Percentiles rank a stretch among this genome's conserved stretches.
Conservation (phyloP, 2,888 invertebrate species). For the Sussaba pulchella region DNA sequence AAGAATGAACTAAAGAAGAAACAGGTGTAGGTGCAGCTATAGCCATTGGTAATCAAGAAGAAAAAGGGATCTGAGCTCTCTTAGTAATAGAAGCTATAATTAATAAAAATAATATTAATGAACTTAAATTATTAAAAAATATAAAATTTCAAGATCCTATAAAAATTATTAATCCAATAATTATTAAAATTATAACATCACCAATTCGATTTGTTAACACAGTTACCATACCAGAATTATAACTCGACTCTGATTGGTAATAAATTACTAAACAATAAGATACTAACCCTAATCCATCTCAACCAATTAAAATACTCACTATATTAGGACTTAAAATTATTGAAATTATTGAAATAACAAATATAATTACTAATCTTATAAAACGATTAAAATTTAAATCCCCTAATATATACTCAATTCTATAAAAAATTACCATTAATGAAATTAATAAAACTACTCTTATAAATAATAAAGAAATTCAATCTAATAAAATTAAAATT, state of each 20-base stretch:
- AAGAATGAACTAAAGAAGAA: slow-evolving; percentile 92
- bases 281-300: slow-evolving; percentile 90
- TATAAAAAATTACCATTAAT: slow-evolving; percentile 77
- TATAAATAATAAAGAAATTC: slow-evolving; percentile 88
- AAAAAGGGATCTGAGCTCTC: slow-evolving; percentile 93
- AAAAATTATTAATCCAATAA: slow-evolving; percentile 87
- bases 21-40: slow-evolving; percentile 92
- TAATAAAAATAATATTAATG: slow-evolving; percentile 79
- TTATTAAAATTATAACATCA: slow-evolving; percentile 88
- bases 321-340: slow-evolving; percentile 90
- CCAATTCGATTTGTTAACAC: slow-evolving; percentile 91
- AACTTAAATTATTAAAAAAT: slow-evolving; percentile 85
- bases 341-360: slow-evolving; percentile 89
- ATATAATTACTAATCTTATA: slow-evolving; percentile 88
- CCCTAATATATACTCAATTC: slow-evolving; percentile 86
- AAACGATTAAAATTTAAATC: slow-evolving; percentile 88
- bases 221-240: slow-evolving; percentile 90
- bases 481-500: slow-evolving; percentile 88
- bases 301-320: slow-evolving; percentile 90
- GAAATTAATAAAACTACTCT: slow-evolving; percentile 89
- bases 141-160: slow-evolving; percentile 84
- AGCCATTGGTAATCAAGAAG: slow-evolving; percentile 90
- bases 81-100: slow-evolving; percentile 88
- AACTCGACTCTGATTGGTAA: slow-evolving; percentile 89
- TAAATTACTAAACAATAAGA: slow-evolving; percentile 91